Evolutionary conservation across 2,888 invertebrate genomes (phyloP).

Genomic region (Thereva nobilitata): DNA sequence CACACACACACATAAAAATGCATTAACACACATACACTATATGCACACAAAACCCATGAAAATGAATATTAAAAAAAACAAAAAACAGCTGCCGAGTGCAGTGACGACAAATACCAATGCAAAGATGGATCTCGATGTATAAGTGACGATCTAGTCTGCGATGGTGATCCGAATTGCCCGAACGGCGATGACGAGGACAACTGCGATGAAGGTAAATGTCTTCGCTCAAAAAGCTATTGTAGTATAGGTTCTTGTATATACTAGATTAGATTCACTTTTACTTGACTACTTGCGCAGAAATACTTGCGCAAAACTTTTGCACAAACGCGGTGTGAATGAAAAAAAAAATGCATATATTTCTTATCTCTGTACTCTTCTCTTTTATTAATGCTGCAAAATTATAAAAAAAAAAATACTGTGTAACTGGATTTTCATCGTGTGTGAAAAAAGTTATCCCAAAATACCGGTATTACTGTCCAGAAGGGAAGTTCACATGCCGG

Average conservation of each 20-base stretch:
- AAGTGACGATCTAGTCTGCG: slow-evolving; percentile 53
- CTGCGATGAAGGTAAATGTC: slow-evolving; percentile 55
- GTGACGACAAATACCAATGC: slow-evolving; percentile 53
- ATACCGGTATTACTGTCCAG: slow-evolving; percentile 55
- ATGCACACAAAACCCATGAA: background rate
- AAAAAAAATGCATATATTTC: background rate
- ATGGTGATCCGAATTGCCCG: slow-evolving; percentile 53
- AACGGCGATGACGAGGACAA: slow-evolving; percentile 56
- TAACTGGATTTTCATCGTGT: background rate
- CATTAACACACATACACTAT: slow-evolving; percentile 2
- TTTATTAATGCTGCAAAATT: slow-evolving; percentile 19
- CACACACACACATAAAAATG: background rate
- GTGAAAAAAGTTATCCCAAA: slow-evolving; percentile 55
- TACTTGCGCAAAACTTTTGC: too few species aligned
- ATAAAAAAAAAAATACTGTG: background rate
- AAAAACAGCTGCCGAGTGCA: slow-evolving; percentile 53
- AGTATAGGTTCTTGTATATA: background rate
- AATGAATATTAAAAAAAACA: slow-evolving; percentile 2
- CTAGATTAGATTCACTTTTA: background rate
- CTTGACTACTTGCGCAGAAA: too few species aligned
- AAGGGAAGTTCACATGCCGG: slow-evolving; percentile 70
- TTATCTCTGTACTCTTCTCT: background rate
- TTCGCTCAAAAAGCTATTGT: background rate
- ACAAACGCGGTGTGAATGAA: background rate
- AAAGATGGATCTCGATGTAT: slow-evolving; percentile 54